Evolutionary conservation across 2,113 vertebrate genomes (phyloP).

Genomic region (Leucoraja erinaceus): DNA sequence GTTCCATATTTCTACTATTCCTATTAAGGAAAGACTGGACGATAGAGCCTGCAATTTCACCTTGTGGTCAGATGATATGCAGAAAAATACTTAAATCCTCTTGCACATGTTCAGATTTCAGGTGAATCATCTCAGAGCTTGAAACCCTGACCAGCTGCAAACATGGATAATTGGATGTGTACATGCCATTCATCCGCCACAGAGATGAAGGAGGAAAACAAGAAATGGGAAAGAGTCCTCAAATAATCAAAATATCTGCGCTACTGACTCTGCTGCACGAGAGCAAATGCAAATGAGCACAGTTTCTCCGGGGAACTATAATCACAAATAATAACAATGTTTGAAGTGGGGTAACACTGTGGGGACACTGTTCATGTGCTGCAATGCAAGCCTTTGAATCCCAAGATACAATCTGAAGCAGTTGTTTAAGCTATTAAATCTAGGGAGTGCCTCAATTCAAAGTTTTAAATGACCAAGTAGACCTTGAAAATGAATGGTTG

Average conservation of each 20-base stretch:
- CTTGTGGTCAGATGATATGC: neutral
- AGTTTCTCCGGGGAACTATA: neutral
- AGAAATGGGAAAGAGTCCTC: neutral
- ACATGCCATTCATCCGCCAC: neutral
- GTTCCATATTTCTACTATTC: too few relatives aligned
- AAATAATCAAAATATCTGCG: neutral
- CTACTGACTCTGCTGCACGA: neutral
- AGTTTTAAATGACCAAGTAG: slow-evolving; percentile 16
- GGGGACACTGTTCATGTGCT: neutral
- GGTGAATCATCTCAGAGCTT: neutral
- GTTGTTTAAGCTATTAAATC: neutral
- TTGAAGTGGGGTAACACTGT: neutral
- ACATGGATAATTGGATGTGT: neutral
- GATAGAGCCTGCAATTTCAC: neutral
- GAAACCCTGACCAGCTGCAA: neutral
- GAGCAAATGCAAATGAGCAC: neutral
- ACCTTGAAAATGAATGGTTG: neutral
- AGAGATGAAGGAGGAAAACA: neutral
- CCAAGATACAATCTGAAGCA: neutral
- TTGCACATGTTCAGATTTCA: neutral
- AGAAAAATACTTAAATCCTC: neutral
- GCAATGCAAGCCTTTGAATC: neutral
- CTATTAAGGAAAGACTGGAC: too few relatives aligned
- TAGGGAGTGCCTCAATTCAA: neutral
- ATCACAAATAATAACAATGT: slow-evolving; percentile 13